These are phyloP conservation scores for Mizuhopecten yessoensis DNA, from an alignment of 1,140 invertebrate species.

Conservation along the genomic window DNA sequence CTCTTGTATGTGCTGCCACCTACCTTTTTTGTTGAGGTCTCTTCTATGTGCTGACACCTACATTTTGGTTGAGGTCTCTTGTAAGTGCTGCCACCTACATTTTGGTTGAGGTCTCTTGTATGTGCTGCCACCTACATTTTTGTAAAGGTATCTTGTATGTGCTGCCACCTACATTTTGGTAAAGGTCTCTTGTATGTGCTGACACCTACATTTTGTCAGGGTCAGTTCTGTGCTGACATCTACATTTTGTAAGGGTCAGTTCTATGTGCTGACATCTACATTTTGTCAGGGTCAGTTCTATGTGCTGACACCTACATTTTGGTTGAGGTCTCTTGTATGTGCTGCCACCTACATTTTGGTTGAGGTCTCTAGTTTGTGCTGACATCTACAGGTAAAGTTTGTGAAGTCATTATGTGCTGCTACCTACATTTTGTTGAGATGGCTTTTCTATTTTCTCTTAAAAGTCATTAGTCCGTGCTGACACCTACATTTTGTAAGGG, in stretches of 20 bases:
- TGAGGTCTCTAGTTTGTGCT: background rate
- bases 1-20: too few relatives aligned
- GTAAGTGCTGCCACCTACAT: background rate
- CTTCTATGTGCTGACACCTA: background rate
- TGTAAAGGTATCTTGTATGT: too few relatives aligned
- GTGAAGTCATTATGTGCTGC: background rate
- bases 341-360: background rate
- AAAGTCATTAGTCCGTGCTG: background rate
- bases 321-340: background rate
- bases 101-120: background rate
- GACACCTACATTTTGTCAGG: too few relatives aligned
- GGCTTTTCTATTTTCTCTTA: too few relatives aligned
- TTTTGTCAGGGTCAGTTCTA: background rate
- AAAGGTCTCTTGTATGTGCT: too few relatives aligned
- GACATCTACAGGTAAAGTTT: background rate
- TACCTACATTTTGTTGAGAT: too few relatives aligned
- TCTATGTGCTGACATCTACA: too few relatives aligned
- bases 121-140: background rate
- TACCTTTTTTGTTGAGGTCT: background rate
- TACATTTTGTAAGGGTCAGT: too few relatives aligned
- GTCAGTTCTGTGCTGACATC: too few relatives aligned
- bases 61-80: background rate
- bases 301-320: background rate
- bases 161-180: too few relatives aligned
- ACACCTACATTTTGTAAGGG: too few relatives aligned